Conservation (phyloP, 2,113 vertebrate species). For the Myodes glareolus region DNA sequence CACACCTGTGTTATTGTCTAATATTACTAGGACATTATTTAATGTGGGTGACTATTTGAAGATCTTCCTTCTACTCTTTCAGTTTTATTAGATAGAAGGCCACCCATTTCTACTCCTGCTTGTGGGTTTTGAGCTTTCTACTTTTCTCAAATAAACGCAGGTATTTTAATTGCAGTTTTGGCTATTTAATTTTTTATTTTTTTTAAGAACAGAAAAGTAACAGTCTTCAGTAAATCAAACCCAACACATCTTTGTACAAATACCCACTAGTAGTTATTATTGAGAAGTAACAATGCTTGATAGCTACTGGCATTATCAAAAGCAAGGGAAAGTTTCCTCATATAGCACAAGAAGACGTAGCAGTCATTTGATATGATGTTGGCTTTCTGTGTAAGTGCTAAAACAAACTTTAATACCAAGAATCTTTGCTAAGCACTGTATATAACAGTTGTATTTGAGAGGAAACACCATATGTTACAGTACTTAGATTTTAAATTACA, state of each 20-base stretch:
- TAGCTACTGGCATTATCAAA: slow-evolving; percentile 39
- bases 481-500: slow-evolving; percentile 54
- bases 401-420: slow-evolving; percentile 44
- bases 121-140: slow-evolving; percentile 1
- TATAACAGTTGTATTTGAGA: slow-evolving; percentile 6
- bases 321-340: slow-evolving; percentile 30
- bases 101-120: not conserved
- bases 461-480: not conserved
- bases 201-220: not conserved
- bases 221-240: not conserved
- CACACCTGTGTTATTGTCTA: not conserved
- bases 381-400: slow-evolving; percentile 29
- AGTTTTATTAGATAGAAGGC: not conserved
- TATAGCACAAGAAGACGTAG: slow-evolving; percentile 14
- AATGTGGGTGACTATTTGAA: not conserved
- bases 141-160: slow-evolving; percentile 30
- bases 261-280: slow-evolving; percentile 11
- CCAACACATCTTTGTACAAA: slow-evolving; percentile 39
- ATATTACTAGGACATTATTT: slow-evolving; percentile 3
- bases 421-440: slow-evolving; percentile 39
- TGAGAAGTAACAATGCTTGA: not conserved
- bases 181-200: not conserved
- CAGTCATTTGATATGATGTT: not conserved
- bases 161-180: slow-evolving; percentile 38
- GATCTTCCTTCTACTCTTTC: not conserved